A percentile compares a stretch with the other conserved stretches of the same genome.
Conservation (phyloP, 2,797 vertebrate genomes). For the Notoglanidium macrostoma region DNA sequence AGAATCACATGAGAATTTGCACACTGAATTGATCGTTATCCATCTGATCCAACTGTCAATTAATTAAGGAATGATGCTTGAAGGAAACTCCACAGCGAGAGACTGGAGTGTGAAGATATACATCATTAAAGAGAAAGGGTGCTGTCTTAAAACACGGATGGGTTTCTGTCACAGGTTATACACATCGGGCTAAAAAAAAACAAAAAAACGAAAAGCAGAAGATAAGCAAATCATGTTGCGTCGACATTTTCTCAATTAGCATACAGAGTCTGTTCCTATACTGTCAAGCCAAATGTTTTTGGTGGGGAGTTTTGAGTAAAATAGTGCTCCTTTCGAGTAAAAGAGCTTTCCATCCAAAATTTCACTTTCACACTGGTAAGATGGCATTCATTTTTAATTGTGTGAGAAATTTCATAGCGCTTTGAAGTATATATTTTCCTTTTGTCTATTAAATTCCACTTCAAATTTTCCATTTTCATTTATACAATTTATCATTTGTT, state of each 20-base stretch:
- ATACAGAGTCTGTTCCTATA: background rate
- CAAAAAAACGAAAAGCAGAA: background rate
- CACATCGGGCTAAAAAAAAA: background rate
- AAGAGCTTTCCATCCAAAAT: background rate
- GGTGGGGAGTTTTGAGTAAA: background rate
- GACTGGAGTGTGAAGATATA: background rate
- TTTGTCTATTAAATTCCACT: background rate
- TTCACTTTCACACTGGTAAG: background rate
- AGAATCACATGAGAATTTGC: background rate
- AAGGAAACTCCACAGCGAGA: background rate
- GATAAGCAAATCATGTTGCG: background rate
- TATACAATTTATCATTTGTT: too few species aligned
- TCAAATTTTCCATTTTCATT: background rate
- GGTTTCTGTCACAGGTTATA: background rate
- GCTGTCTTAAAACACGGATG: background rate
- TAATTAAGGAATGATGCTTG: background rate
- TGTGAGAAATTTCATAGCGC: background rate
- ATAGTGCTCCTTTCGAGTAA: background rate
- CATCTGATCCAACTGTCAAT: background rate
- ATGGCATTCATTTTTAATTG: background rate
- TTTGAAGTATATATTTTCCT: background rate
- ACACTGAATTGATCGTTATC: background rate
- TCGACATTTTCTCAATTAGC: slow-evolving; percentile 8
- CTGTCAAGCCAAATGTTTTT: background rate
- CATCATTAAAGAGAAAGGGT: background rate